Evolutionary conservation across 1,140 invertebrate species (phyloP), one percentile per base, ranked within the genome.

Genomic region (Drosophila littoralis): DNA sequence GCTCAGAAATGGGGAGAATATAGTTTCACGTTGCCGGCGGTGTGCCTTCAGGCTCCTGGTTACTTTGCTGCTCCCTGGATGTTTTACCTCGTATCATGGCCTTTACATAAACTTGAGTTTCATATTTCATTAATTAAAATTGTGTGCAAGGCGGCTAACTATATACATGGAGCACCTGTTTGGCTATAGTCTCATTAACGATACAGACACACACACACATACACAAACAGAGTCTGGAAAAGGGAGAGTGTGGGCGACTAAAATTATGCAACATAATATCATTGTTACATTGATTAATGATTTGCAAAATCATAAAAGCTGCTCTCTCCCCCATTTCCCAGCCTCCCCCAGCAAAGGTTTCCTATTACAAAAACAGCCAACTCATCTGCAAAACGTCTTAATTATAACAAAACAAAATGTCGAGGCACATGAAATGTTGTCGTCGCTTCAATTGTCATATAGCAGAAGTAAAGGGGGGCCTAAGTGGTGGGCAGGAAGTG

Each of bases 221-320:
- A 58, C n/a, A 64, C 22, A 12, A 15, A 10, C 38, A 33, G 28
- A n/a, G 10, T 13, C 13, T 36, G n/a, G 7, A 40, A 15, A 8
- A 22, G 40, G 33, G 33, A 12, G 63, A 45, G 17, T 13, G 36
- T 43, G 46, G 22, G 57, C 42, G 57, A 43, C 77, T 66, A 45
- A 69, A 80, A 77, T 88, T 84, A 83, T 89, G 83, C 83, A 83
- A 88, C 61, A 80, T 79, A 89, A 88, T 88, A 88, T 88, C 83
- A 89, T 88, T 88, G 83, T 88, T 83, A 75, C 83, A 84, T 88
- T 88, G 83, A 88, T 88, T 88, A 88, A 88, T 88, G 84, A 88
- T 88, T 89, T 88, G 74, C 80, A 75, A 89, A 88, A 89, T 84
- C 84, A 84, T 88, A 84, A 88, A 88, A 78, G 80, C 79, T 42